A percentile compares a stretch with the other conserved stretches of the same genome.
These are phyloP conservation scores for Zaprionus capensis DNA, from an alignment of 1,140 invertebrate species.

Conservation along the genomic window DNA sequence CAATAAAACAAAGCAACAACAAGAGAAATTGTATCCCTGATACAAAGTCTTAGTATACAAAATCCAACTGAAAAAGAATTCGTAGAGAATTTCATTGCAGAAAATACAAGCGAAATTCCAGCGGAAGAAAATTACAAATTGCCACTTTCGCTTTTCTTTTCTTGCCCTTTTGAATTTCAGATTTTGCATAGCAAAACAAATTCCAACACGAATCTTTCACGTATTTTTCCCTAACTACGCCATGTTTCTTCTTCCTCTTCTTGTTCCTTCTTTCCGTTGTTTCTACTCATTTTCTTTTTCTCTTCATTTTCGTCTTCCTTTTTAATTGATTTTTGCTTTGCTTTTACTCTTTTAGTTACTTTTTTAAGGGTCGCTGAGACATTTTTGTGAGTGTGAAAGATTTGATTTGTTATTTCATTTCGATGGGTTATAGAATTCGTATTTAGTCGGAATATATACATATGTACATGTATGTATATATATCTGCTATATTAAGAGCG, in stretches of 20 bases:
- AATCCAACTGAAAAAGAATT: neutral
- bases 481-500: neutral
- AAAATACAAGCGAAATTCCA: neutral
- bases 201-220: conserved; percentile 1
- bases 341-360: neutral
- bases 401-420: neutral
- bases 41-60: neutral
- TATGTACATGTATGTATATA: neutral
- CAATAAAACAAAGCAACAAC: no score
- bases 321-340: neutral
- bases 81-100: neutral
- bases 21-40: no score
- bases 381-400: neutral
- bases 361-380: neutral
- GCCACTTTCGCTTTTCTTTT: neutral
- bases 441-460: conserved; percentile 3
- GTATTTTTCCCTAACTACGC: neutral
- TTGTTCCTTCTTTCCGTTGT: neutral
- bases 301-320: neutral
- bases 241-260: no score
- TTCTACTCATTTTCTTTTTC: neutral
- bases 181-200: neutral
- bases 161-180: neutral
- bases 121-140: neutral
- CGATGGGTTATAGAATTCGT: neutral